Conservation (phyloP, 2,888 invertebrate species). For the Drosophila fungiperda region DNA sequence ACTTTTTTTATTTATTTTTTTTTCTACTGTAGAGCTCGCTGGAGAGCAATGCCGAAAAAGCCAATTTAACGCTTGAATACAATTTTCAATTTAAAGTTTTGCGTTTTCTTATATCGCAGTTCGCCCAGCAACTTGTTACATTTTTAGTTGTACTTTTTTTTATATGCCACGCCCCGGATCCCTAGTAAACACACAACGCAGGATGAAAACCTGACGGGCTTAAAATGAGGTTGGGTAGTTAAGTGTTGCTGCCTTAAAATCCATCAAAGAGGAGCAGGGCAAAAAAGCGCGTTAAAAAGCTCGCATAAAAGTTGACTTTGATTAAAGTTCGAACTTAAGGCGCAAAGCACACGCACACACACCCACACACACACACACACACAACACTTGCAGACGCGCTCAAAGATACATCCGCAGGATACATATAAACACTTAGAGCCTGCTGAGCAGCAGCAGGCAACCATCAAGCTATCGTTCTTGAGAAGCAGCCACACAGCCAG, state of each 20-base stretch:
- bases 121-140: conserved; percentile 65
- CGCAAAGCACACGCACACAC: conserved; percentile 53
- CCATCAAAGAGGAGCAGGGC: conserved; percentile 47
- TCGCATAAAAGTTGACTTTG: conserved; percentile 80
- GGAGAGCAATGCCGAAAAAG: conserved; percentile 66
- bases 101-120: conserved; percentile 59
- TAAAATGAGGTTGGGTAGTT: conserved; percentile 33
- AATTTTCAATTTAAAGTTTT: conserved; percentile 81
- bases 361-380: conserved; percentile 1
- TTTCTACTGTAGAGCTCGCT: conserved; percentile 30
- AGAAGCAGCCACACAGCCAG: conserved; percentile 20
- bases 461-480: conserved; percentile 22
- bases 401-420: conserved; percentile 40
- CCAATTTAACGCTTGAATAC: conserved; percentile 82
- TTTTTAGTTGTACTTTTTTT: conserved; percentile 54
- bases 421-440: conserved; percentile 63
- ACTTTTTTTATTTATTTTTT: conserved; percentile 34
- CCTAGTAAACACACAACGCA: not conserved
- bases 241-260: conserved; percentile 51
- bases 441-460: conserved; percentile 40
- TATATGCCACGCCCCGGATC: conserved; percentile 36
- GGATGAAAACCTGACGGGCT: conserved; percentile 27
- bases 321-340: conserved; percentile 76
- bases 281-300: conserved; percentile 67
- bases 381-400: conserved; percentile 5